Evolutionary conservation across 1,140 invertebrate species (phyloP).

Genomic region (Brachionus plicatilis): DNA sequence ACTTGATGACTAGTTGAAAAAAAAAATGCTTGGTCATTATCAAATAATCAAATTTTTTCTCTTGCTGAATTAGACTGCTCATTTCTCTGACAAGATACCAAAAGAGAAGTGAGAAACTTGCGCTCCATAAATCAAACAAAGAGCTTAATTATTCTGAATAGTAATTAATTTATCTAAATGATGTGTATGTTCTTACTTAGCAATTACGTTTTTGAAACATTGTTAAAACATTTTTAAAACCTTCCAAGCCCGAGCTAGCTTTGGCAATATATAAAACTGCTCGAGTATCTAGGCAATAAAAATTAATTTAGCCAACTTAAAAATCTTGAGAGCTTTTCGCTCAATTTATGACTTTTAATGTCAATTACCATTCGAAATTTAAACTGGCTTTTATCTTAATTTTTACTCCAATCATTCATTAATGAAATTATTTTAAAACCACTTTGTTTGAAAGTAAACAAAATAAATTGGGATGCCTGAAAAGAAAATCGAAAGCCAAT

Average conservation of each 20-base stretch:
- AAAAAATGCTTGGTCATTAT: neutral
- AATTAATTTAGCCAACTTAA: neutral
- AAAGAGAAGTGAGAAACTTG: too few relatives aligned
- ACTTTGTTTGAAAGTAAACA: neutral
- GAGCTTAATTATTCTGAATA: neutral
- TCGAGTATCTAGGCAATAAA: neutral
- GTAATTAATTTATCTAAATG: neutral
- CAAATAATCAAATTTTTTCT: neutral
- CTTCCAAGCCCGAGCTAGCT: neutral
- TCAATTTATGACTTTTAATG: neutral
- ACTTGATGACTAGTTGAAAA: neutral
- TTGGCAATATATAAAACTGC: neutral
- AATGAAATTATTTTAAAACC: neutral
- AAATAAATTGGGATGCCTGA: neutral
- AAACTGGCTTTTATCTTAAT: neutral
- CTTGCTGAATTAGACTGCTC: neutral
- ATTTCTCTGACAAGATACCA: neutral
- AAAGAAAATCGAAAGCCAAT: neutral
- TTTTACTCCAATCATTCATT: neutral
- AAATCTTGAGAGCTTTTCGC: neutral
- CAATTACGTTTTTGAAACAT: neutral
- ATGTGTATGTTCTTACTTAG: neutral
- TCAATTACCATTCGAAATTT: neutral
- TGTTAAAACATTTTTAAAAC: neutral
- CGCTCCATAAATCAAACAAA: neutral